Evolutionary conservation across 2,797 vertebrate genomes (phyloP).

Genomic region (Enteromius unitaeniatus): DNA sequence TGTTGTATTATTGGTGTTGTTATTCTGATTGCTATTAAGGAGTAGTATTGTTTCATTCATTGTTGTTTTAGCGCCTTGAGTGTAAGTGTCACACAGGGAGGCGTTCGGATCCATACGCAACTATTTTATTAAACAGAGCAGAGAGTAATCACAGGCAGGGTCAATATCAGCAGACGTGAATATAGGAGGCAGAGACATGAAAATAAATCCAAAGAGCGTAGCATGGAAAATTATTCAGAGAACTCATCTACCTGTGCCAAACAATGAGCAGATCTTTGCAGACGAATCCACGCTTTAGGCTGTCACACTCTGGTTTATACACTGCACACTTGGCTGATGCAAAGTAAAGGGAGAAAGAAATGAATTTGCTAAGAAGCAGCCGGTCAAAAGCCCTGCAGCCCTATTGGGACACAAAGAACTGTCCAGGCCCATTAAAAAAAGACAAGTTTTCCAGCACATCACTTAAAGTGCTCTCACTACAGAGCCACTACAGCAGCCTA

Average conservation of each 20-base stretch:
- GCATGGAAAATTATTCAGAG: no score
- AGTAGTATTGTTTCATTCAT: no score
- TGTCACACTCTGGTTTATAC: conserved; percentile 12
- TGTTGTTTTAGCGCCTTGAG: no score
- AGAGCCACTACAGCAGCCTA: conserved; percentile 17
- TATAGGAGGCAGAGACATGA: no score
- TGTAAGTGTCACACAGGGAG: no score
- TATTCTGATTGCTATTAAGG: no score
- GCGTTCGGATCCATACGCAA: no score
- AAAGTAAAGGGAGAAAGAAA: conserved; percentile 8
- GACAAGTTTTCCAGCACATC: conserved; percentile 36
- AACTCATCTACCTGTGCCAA: conserved; percentile 17
- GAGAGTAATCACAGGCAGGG: no score
- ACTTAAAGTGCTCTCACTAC: conserved; percentile 42
- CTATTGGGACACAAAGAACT: conserved; percentile 33
- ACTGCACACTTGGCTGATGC: conserved; percentile 33
- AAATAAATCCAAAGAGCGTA: no score
- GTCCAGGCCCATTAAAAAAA: conserved; percentile 50
- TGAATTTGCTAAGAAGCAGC: conserved; percentile 26
- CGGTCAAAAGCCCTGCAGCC: conserved; percentile 35
- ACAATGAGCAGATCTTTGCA: conserved; percentile 33
- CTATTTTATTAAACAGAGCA: no score
- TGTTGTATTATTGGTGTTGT: no score
- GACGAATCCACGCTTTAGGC: background rate
- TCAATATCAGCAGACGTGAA: no score